Evolutionary conservation across 2,888 invertebrate genomes (phyloP), one percentile per base, ranked within the genome.

Genomic region (Heliconius cydno): DNA sequence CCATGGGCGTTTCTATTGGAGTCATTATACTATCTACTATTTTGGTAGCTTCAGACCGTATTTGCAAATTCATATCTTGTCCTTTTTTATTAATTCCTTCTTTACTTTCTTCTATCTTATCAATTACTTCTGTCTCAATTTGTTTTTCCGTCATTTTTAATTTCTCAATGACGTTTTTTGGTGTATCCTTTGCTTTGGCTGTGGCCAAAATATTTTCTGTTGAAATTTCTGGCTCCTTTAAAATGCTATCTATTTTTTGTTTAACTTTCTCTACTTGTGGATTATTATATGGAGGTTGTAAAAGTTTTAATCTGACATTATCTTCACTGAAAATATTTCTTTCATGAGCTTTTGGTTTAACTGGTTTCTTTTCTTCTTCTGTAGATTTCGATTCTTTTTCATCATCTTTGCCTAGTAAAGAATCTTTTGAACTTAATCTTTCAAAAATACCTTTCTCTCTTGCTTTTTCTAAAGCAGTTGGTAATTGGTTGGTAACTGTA

Each of bases 401-500:
- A 22, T 90, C 91, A 30, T 92, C 91, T 87, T 92, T 92, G 70
- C 88, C 91, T n/a, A 88, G 86, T 76, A 95, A 85, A n/a, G 94
- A 94, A 79, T 95, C 95, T 85, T 90, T 94, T 9, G 95, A 95
- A 83, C 91, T 93, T 12, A 92, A 85, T 83, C 95, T 90, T 84
- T 95, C 95, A 78, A 95, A 92, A 76, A 94, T 92, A 71, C 91
- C 92, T 71, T 93, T 95, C 85, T 95, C 95, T 87, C 95, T 90
- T 0, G 95, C 95, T 76, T 95, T 95, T 87, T 95, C 95, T 72
- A 95, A 90, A 73, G 93, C 90, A 57, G 91, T 86, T 57, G 95
- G 95, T 74, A 95, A 84, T 86, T 96, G 96, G 84, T 95, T 96
- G 5, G 95, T 95, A 12, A 96, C 95, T 63, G 94, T 95, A 65